Conservation (phyloP, 2,113 vertebrate genomes). For the Gobius niger region DNA sequence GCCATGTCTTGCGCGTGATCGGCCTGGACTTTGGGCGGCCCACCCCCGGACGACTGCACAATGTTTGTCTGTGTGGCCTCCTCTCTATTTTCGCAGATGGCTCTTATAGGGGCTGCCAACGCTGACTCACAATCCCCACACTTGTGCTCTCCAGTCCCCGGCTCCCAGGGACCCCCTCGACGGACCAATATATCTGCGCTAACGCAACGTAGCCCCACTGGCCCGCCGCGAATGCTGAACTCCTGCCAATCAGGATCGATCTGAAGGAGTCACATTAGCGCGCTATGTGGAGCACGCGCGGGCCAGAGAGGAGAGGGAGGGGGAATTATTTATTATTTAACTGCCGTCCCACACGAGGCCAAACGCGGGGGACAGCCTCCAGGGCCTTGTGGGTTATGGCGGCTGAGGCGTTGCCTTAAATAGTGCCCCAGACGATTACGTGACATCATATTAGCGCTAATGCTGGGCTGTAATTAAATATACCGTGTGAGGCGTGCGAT, state of each 20-base stretch:
- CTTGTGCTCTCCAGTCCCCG: constrained; percentile 37
- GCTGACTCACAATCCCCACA: constrained; percentile 54
- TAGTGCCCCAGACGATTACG: constrained; percentile 8
- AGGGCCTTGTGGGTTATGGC: background rate
- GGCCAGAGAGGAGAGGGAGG: no score
- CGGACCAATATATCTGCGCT: constrained; percentile 27
- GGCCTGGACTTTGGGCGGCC: constrained; percentile 14
- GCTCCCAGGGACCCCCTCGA: constrained; percentile 24
- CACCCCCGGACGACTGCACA: constrained; percentile 38
- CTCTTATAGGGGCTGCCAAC: constrained; percentile 51
- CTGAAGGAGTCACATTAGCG: constrained; percentile 1
- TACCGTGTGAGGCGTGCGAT: background rate
- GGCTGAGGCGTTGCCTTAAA: constrained; percentile 2
- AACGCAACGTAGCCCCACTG: background rate
- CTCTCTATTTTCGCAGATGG: constrained; percentile 46
- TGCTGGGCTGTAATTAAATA: constrained; percentile 2
- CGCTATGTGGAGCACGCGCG: background rate
- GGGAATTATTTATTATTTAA: constrained; percentile 7
- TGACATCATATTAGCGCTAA: constrained; percentile 8
- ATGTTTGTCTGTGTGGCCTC: constrained; percentile 38
- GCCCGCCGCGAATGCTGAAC: background rate
- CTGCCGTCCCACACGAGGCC: background rate
- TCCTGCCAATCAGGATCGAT: constrained; percentile 4
- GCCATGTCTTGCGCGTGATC: constrained; percentile 22
- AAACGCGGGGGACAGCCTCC: background rate